Percentiles rank a stretch among this genome's conserved stretches.
Evolutionary conservation across 2,113 vertebrate species (phyloP).

Genomic region (Thomomys bottae): DNA sequence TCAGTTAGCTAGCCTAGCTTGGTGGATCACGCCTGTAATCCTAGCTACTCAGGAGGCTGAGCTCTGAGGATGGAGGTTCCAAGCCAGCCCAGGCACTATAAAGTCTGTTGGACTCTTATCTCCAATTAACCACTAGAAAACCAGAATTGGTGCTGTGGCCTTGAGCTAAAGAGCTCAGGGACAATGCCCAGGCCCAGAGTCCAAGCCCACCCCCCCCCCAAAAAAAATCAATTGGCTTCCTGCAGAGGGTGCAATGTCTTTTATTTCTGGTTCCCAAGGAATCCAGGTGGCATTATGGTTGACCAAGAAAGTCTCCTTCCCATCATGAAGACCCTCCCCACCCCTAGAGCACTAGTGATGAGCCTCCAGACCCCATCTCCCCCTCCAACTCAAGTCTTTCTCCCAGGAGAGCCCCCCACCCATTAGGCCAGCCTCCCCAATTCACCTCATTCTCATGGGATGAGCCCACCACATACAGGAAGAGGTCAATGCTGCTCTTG

Average conservation of each 20-base stretch:
- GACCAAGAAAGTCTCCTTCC: neutral
- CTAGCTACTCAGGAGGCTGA: no score
- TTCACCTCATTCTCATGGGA: constrained; percentile 95
- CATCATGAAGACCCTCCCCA: neutral
- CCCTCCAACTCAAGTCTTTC: neutral
- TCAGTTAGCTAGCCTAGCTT: no score
- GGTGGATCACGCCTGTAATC: no score
- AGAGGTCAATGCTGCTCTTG: constrained; percentile 96
- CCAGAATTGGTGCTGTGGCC: no score
- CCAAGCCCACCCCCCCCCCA: no score
- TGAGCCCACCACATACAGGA: constrained; percentile 96
- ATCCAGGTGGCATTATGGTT: neutral
- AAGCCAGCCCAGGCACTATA: no score
- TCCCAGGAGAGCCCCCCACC: neutral
- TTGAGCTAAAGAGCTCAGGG: no score
- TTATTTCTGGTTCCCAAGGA: constrained; percentile 6
- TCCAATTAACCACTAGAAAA: no score
- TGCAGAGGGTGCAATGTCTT: neutral
- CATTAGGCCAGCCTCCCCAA: neutral
- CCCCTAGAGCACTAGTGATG: neutral
- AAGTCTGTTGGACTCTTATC: no score
- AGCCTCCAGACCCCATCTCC: neutral
- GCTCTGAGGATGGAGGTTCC: no score
- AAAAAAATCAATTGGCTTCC: neutral
- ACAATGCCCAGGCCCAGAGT: no score